Percentiles rank a stretch among this genome's conserved stretches.
Evolutionary conservation across 2,113 vertebrate species (phyloP).

Genomic region (Calonectris borealis): DNA sequence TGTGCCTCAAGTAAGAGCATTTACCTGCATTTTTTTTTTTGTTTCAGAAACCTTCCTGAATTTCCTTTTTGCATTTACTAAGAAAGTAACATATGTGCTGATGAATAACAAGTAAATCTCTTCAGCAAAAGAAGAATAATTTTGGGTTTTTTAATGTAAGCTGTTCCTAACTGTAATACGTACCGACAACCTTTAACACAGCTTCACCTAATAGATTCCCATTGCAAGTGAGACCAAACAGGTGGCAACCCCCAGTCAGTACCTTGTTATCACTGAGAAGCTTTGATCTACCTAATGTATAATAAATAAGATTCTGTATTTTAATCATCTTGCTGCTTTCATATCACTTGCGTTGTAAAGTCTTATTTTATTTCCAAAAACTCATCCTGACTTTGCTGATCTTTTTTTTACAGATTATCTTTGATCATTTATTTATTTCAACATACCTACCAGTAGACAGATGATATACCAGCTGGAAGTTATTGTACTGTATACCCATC

Average conservation of each 20-base stretch:
- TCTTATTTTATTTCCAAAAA: constrained; percentile 50
- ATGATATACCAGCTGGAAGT: constrained; percentile 34
- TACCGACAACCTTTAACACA: constrained; percentile 22
- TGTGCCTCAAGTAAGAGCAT: neutral
- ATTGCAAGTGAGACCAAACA: constrained; percentile 57
- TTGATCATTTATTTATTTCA: constrained; percentile 76
- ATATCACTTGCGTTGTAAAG: constrained; percentile 43
- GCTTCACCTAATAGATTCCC: constrained; percentile 53
- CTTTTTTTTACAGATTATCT: constrained; percentile 47
- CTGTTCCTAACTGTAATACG: neutral
- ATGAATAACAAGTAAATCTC: neutral
- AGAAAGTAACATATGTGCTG: neutral
- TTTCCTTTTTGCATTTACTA: neutral
- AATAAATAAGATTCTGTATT: constrained; percentile 73
- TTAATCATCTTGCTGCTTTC: constrained; percentile 65
- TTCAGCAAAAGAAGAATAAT: neutral
- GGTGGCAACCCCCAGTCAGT: constrained; percentile 49
- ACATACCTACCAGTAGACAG: constrained; percentile 21
- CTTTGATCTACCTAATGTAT: constrained; percentile 77
- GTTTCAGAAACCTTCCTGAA: neutral
- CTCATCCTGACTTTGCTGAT: constrained; percentile 37
- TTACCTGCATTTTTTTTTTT: neutral
- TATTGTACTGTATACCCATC: neutral
- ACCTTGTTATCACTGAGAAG: constrained; percentile 40
- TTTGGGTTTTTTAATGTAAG: neutral